A percentile compares a stretch with the other conserved stretches of the same genome.
Evolutionary conservation across 1,140 invertebrate species (phyloP).

Genomic region (Lordiphosa stackelbergi): DNA sequence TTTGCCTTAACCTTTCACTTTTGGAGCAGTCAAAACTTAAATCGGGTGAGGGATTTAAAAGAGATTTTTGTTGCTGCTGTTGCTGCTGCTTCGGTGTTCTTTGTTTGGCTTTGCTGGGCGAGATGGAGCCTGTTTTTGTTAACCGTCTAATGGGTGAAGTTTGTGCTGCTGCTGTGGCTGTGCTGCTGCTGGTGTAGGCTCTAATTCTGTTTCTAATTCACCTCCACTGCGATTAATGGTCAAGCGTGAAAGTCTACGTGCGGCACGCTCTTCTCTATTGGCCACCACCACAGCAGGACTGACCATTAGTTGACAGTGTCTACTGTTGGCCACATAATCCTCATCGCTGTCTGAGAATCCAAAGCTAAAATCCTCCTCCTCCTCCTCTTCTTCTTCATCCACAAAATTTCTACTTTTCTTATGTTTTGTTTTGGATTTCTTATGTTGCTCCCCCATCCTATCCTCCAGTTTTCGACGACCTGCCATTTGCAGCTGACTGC

Average conservation of each 20-base stretch:
- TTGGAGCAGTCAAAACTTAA: slow-evolving; percentile 56
- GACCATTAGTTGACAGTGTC: no score
- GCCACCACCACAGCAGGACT: slow-evolving; percentile 5
- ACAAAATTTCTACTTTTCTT: slow-evolving; percentile 68
- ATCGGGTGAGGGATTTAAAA: slow-evolving; percentile 18
- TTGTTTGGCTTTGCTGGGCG: neutral
- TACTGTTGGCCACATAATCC: slow-evolving; percentile 42
- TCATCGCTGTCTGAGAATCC: slow-evolving; percentile 49
- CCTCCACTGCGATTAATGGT: slow-evolving; percentile 39
- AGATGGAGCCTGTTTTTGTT: no score
- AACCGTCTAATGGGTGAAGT: slow-evolving; percentile 3
- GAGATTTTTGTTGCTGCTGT: slow-evolving; percentile 13
- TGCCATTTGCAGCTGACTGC: slow-evolving; percentile 53
- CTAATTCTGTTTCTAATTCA: slow-evolving; percentile 15
- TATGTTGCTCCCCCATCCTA: slow-evolving; percentile 67
- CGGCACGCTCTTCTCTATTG: slow-evolving; percentile 43
- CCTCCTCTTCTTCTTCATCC: slow-evolving; percentile 32
- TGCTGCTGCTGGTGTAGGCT: neutral
- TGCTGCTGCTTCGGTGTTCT: slow-evolving; percentile 20
- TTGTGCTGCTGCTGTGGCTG: neutral
- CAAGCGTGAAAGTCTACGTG: slow-evolving; percentile 37
- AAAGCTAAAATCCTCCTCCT: slow-evolving; percentile 33
- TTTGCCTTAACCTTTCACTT: slow-evolving; percentile 78
- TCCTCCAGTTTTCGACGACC: slow-evolving; percentile 66
- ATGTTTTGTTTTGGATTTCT: slow-evolving; percentile 14